phyloP scores from a whole-genome alignment of 2,797 vertebrate species.

The Dryobates pubescens region DNA sequence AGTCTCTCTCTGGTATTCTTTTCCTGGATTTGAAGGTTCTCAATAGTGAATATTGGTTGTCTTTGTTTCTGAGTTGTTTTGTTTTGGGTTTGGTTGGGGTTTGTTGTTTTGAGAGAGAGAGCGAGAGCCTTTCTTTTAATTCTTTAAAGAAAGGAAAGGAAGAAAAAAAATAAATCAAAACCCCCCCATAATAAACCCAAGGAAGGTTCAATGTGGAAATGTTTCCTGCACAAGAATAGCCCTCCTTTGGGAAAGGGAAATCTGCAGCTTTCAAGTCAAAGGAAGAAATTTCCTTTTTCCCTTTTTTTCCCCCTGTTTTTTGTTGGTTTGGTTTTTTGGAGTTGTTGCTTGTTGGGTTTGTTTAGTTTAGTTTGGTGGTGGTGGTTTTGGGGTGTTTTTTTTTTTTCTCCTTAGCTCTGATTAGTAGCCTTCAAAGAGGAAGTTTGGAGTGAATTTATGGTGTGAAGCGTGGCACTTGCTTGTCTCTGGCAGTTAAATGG shows the following conservation, averaged over 20 bases:
- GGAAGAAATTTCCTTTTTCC: not conserved
- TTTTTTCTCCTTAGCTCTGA: not conserved
- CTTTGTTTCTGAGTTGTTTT: constrained; percentile 1
- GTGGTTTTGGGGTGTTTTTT: too few species aligned
- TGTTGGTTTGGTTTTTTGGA: not conserved
- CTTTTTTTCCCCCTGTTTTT: not conserved
- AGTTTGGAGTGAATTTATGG: not conserved
- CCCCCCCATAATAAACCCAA: not conserved
- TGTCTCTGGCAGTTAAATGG: not conserved
- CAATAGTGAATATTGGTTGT: constrained; percentile 22
- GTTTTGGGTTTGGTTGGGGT: not conserved
- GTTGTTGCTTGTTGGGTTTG: too few species aligned
- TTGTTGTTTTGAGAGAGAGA: not conserved
- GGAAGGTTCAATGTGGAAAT: not conserved
- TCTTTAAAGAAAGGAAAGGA: not conserved
- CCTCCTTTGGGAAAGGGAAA: not conserved
- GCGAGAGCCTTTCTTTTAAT: not conserved
- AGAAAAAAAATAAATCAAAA: not conserved
- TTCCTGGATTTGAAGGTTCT: constrained; percentile 19
- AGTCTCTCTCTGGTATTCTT: not conserved
- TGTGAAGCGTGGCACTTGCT: not conserved
- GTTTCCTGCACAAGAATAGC: not conserved
- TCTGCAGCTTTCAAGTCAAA: not conserved
- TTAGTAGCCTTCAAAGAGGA: not conserved
- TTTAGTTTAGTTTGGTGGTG: too few species aligned